Percentiles rank a stretch among this genome's conserved stretches.
Evolutionary conservation across 2,797 vertebrate genomes (phyloP).

Genomic region (Tenualosa thibaudeaui): DNA sequence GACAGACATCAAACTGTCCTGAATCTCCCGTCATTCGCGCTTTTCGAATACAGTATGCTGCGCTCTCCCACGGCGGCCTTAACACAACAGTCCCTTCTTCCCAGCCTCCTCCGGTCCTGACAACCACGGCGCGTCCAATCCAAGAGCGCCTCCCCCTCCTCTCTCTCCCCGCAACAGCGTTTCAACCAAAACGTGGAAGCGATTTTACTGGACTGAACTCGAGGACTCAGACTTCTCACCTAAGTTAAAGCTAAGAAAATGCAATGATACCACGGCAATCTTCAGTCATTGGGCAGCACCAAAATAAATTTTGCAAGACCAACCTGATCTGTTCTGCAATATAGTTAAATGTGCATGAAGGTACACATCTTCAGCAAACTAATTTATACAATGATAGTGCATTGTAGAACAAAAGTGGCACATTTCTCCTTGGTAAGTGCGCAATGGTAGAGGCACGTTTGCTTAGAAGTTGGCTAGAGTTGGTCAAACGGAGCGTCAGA

Average conservation of each 20-base stretch:
- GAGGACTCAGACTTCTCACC: background rate
- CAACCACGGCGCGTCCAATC: constrained; percentile 61
- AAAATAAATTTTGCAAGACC: too few species aligned
- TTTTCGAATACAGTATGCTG: constrained; percentile 21
- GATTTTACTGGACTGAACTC: constrained; percentile 29
- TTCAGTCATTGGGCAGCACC: background rate
- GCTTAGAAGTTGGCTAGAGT: constrained; percentile 15
- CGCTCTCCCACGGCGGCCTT: constrained; percentile 42
- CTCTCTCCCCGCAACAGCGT: constrained; percentile 35
- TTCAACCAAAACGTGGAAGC: constrained; percentile 37
- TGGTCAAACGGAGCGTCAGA: constrained; percentile 21
- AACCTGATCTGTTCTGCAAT: background rate
- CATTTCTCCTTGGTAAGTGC: background rate
- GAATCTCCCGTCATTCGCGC: constrained; percentile 19
- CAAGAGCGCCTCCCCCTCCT: constrained; percentile 29
- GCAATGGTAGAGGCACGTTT: background rate
- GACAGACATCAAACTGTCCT: constrained; percentile 24
- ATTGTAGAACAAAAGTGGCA: background rate
- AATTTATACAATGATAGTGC: background rate
- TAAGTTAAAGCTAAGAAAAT: background rate
- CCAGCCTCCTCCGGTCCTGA: constrained; percentile 58
- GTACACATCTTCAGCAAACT: background rate
- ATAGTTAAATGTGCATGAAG: background rate
- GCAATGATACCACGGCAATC: background rate
- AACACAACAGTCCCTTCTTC: constrained; percentile 52